Base-by-base conservation (phyloP, 2,888 invertebrate species). In the Drosophila koepferae region DNA sequence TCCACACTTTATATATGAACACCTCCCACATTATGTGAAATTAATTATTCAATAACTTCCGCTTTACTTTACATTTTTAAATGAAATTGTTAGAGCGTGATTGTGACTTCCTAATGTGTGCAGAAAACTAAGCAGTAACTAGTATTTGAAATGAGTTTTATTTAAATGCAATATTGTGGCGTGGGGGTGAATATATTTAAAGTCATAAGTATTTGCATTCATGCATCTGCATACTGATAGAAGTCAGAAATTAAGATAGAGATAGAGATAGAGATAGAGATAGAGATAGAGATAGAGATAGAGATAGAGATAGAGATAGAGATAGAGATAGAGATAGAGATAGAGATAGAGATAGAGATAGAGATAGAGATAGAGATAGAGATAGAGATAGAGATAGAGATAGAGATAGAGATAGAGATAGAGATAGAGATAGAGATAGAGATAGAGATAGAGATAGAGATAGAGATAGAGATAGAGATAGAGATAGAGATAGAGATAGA, bases 21-120 rank as follows among this genome's bases (percentile, higher is more conserved):
- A 23, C 7, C 23, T 3, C 23, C 1, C 23, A 14, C 23, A 46
- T 23, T 46, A 8, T 46, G 14, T 14, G 16, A 23, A 46, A 16
- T 23, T 3, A 46, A 46, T 46, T 23, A 46, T 46, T 46, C 8
- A 23, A 46, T 46, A 28, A 23, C 46, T 46, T 46, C 46, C 46
- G 16, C 23, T 23, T 8, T 1, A 46, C 23, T 46, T 8, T 46
- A 46, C 23, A 46, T 16, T 23, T 46, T 46, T 23, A 28, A 46
- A 46, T 48, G 48, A 4, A 48, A 48, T 48, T 48, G 16, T 28
- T 16, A 48, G 14, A 16, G 48, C 28, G 16, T 28, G 28, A 5
- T 48, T 23, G 20, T 20, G 7, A 10, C 7, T 12, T 14, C 2
- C 48, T 9, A 16, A 1, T 28, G 8, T 16, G 1, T 14, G 3